phyloP scores from a whole-genome alignment of 2,888 invertebrate genomes.

The Eueremaeus valkanovi region DNA sequence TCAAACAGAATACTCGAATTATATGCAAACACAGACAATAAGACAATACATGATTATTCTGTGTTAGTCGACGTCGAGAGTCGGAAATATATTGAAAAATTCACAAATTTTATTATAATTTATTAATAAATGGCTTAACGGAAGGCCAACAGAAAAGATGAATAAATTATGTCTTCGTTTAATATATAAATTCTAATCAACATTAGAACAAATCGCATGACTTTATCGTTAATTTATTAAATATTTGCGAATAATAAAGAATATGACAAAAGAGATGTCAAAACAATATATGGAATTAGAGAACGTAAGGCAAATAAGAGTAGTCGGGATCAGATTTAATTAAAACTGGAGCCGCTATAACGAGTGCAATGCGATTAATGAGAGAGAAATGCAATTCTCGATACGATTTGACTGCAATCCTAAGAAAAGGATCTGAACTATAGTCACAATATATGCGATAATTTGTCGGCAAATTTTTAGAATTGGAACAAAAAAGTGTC shows the following conservation, averaged over 20 bases:
- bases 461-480: neutral
- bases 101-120: neutral
- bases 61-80: no score
- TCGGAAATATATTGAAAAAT: no score
- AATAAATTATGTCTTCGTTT: slow-evolving; percentile 4
- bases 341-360: neutral
- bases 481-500: neutral
- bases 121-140: neutral
- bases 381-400: neutral
- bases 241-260: no score
- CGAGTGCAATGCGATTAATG: neutral
- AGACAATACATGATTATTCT: neutral
- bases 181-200: neutral
- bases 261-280: neutral
- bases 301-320: neutral
- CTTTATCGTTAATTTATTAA: no score
- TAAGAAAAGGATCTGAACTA: neutral
- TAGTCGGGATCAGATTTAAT: neutral
- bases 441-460: neutral
- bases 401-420: neutral
- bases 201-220: neutral
- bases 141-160: neutral
- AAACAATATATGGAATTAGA: neutral
- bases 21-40: neutral
- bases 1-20: neutral